phyloP scores from a whole-genome alignment of 1,140 invertebrate species.

The Maniola jurtina region DNA sequence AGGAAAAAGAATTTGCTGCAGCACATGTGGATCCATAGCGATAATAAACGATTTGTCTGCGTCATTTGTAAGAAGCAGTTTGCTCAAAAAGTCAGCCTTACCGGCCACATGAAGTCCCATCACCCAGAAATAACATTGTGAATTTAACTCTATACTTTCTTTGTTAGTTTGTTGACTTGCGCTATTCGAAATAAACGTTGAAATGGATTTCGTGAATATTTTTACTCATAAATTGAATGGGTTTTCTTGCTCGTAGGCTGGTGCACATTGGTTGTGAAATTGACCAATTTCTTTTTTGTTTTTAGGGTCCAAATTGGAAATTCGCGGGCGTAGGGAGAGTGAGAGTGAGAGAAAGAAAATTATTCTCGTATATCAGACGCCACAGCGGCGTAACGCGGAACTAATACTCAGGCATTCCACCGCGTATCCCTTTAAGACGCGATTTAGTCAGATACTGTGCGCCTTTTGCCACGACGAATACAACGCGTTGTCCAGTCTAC shows the following conservation, averaged over 20 bases:
- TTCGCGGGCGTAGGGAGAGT: slow-evolving; percentile 54
- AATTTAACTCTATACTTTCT: slow-evolving; percentile 25
- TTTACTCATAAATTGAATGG: slow-evolving; percentile 16
- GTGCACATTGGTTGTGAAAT: slow-evolving; percentile 45
- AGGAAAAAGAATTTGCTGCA: slow-evolving; percentile 75
- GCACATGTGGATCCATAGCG: slow-evolving; percentile 75
- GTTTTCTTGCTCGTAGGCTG: slow-evolving; percentile 22
- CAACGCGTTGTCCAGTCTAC: slow-evolving; percentile 46
- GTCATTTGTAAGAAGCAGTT: slow-evolving; percentile 78
- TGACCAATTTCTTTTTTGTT: slow-evolving; percentile 72
- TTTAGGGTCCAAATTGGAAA: slow-evolving; percentile 70
- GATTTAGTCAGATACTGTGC: slow-evolving; percentile 68
- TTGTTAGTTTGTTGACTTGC: slow-evolving; percentile 6
- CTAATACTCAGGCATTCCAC: slow-evolving; percentile 64
- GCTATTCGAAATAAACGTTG: slow-evolving; percentile 25
- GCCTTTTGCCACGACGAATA: slow-evolving; percentile 65
- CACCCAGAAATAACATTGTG: slow-evolving; percentile 49
- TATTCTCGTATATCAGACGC: slow-evolving; percentile 64
- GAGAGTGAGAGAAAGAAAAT: slow-evolving; percentile 66
- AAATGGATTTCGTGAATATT: slow-evolving; percentile 16
- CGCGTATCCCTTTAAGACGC: slow-evolving; percentile 67
- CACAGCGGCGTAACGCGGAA: slow-evolving; percentile 68
- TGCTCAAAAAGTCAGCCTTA: slow-evolving; percentile 67
- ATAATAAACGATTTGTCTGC: slow-evolving; percentile 63
- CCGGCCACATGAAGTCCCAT: slow-evolving; percentile 56